Evolutionary conservation across 2,797 vertebrate species (phyloP), one percentile per base, ranked within the genome.

Genomic region (Hippopotamyrus pictus): DNA sequence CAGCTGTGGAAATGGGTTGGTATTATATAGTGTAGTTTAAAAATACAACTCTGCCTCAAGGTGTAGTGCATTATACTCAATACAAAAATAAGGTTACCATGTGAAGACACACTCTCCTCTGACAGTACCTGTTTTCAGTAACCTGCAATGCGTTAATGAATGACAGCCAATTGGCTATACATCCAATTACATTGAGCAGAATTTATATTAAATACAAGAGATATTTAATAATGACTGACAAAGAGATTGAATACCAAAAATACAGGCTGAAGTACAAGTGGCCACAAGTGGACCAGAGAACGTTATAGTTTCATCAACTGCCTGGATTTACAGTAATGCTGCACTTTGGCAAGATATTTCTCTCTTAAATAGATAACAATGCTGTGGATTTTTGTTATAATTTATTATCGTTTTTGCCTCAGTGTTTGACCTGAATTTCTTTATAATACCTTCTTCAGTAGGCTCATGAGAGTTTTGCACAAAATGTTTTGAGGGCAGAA

Each of bases 11-110:
- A 79, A 79, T 54, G 51, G 33, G 76, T 29, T 83, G 53, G 22
- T n/a, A 57, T 83, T 83, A 62, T 17, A 89, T 37, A 89, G 76
- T 69, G n/a, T 29, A 29, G 41, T 33, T 50, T 89, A 89, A 48
- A 82, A 41, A 84, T 89, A 83, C 5, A 19, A 46, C 33, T 62
- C 44, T 89, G 41, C 41, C 50, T 85, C 4, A 44, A 79, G 88
- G 53, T 76, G 53, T 51, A 46, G 11, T 88, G 73, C 50, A 37
- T 29, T 83, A 12, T n/a, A n/a, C 29, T 22, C 41, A 37, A 85
- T 57, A 57, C 17, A 6, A 33, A 86, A 54, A 86, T 57, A 86
- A 53, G 50, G 44, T 50, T 51, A 85, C 48, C 83, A 57, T 86
- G 14, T 57, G 51, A 33, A 57, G 51, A 57, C 48, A 86, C 14